Percentiles rank a stretch among this genome's conserved stretches.
Conservation (phyloP, 2,797 vertebrate genomes). For the Serranus cabrilla region DNA sequence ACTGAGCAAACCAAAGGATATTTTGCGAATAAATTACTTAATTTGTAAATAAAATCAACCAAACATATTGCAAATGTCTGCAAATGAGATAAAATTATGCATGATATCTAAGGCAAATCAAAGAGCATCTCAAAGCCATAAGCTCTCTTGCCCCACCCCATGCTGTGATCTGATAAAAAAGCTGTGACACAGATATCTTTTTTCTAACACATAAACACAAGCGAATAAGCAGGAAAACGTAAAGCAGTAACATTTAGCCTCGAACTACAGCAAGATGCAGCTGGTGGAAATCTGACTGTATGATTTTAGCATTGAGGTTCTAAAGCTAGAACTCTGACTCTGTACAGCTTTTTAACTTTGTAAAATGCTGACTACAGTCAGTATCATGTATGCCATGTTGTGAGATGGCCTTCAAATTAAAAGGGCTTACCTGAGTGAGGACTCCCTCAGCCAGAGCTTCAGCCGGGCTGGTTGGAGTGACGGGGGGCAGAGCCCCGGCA, state of each 20-base stretch:
- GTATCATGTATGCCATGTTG: conserved; percentile 66
- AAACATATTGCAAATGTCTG: conserved; percentile 49
- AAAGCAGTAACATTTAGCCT: conserved; percentile 68
- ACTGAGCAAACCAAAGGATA: conserved; percentile 53
- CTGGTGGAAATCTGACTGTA: conserved; percentile 64
- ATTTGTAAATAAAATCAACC: conserved; percentile 50
- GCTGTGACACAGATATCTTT: conserved; percentile 44
- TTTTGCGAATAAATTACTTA: conserved; percentile 38
- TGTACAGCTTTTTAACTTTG: conserved; percentile 76
- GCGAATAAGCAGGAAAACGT: conserved; percentile 68
- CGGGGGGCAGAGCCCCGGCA: conserved; percentile 85
- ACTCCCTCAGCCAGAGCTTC: conserved; percentile 96
- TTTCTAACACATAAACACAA: conserved; percentile 58
- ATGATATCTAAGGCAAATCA: conserved; percentile 51
- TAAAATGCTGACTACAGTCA: conserved; percentile 79
- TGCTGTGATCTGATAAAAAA: conserved; percentile 67
- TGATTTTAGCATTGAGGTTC: conserved; percentile 68
- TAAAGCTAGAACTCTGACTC: conserved; percentile 76
- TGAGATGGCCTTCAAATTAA: conserved; percentile 29
- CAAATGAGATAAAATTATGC: conserved; percentile 54
- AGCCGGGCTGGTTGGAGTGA: conserved; percentile 93
- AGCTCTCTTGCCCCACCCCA: conserved; percentile 62
- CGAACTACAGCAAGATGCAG: conserved; percentile 73
- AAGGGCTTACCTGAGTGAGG: conserved; percentile 92
- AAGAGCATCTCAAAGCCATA: conserved; percentile 54